Evolutionary conservation across 2,797 vertebrate genomes (phyloP), one percentile per base, ranked within the genome.

Genomic region (Typhlichthys eigenmanni): DNA sequence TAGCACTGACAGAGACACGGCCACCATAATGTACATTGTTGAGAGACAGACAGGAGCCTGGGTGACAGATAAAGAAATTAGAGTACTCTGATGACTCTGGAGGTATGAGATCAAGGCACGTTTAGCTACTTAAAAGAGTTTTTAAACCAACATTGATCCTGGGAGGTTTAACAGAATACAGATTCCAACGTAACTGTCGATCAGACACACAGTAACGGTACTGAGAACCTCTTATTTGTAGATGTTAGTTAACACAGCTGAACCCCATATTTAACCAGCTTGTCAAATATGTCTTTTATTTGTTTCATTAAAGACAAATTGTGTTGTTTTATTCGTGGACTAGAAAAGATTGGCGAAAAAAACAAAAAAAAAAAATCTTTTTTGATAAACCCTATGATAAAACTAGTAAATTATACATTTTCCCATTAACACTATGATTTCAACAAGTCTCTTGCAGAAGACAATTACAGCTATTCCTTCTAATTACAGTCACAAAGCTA

Each of bases 21-120:
- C 74, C 74, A 61, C 72, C 81, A 71, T 24, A 73, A 52, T 68
- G 49, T 61, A 72, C 60, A 71, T 67, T 56, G 50, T 66, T 71
- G 62, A 64, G 24, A 73, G 24, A 55, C 53, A 49, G 32, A 56
- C 29, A 58, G 14, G 45, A 48, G 57, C 12, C 54, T 34, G 54
- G 10, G 12, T n/a, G 54, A 55, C 29, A 34, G 54, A 14, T 7
- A 38, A 3, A 13, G 9, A 57, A 19, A 46, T 4, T 10, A 8
- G 8, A 47, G 53, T 47, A 58, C 55, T 74, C 53, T 38, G 34
- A 13, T 38, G 16, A 32, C 54, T 59, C 64, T 46, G 49, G 59
- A 24, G 57, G 13, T 12, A 52, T 49, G 19, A n/a, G 51, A 55
- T 66, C 17, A 55, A 54, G 10, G 12, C 29, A 19, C 55, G 61